These are phyloP conservation scores for Thymallus thymallus DNA, from an alignment of 2,113 vertebrate genomes.

Conservation along the genomic window DNA sequence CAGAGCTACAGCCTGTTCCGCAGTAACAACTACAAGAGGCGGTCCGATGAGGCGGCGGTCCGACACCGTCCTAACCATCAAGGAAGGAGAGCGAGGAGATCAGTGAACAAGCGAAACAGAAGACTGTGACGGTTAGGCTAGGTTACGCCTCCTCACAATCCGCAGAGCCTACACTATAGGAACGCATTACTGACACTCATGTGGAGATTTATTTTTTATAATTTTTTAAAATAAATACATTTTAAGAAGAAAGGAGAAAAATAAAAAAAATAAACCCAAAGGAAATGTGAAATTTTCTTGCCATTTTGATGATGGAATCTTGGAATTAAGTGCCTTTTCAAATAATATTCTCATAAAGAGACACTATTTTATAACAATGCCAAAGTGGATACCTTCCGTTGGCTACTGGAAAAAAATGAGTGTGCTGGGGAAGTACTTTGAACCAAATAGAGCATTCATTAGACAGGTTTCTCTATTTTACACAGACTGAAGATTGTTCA, in stretches of 20 bases:
- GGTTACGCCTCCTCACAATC: slow-evolving; percentile 2
- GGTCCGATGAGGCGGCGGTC: slow-evolving; percentile 72
- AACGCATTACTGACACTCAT: slow-evolving; percentile 28
- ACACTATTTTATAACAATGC: slow-evolving; percentile 56
- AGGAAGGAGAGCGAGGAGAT: slow-evolving; percentile 64
- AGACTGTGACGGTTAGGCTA: slow-evolving; percentile 72
- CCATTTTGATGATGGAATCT: slow-evolving; percentile 44
- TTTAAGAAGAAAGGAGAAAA: slow-evolving; percentile 54
- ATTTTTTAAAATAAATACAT: slow-evolving; percentile 48
- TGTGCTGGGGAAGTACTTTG: slow-evolving; percentile 23
- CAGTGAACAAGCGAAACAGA: slow-evolving; percentile 50
- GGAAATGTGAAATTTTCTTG: slow-evolving; percentile 27
- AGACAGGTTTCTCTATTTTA: slow-evolving; percentile 10
- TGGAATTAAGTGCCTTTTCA: slow-evolving; percentile 34
- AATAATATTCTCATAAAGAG: slow-evolving; percentile 48
- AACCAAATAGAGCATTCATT: slow-evolving; percentile 37
- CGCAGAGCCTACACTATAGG: slow-evolving; percentile 7
- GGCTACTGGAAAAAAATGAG: slow-evolving; percentile 63
- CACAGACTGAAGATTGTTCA: slow-evolving; percentile 20
- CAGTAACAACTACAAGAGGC: slow-evolving; percentile 77
- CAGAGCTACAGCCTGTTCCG: slow-evolving; percentile 80
- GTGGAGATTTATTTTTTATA: slow-evolving; percentile 4
- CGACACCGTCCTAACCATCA: slow-evolving; percentile 81
- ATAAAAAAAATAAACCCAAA: slow-evolving; percentile 14
- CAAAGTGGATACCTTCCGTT: slow-evolving; percentile 59